These are phyloP conservation scores for Oxytorus armatus DNA, from an alignment of 2,888 invertebrate species.

Conservation along the genomic window DNA sequence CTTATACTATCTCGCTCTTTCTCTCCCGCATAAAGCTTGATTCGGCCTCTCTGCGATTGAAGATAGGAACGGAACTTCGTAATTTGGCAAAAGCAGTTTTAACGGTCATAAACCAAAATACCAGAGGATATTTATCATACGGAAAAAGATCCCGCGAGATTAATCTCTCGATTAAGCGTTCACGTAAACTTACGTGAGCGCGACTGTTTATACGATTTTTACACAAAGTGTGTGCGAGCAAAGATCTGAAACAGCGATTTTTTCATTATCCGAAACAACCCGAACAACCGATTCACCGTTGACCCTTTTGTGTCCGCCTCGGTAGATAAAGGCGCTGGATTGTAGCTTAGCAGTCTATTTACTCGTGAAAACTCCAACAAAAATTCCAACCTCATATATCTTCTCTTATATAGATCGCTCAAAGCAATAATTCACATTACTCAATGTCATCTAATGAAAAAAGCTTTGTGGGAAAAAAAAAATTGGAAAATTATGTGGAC, in stretches of 20 bases:
- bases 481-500: too few species aligned
- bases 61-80: constrained; percentile 29
- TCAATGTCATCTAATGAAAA: too few species aligned
- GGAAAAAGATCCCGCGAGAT: not conserved
- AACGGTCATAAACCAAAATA: constrained; percentile 18
- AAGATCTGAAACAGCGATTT: constrained; percentile 2
- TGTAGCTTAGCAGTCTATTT: too few species aligned
- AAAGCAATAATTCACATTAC: too few species aligned
- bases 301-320: not conserved
- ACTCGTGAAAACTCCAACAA: not conserved
- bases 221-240: not conserved
- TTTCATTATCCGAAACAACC: not conserved
- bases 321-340: not conserved
- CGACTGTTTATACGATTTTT: not conserved
- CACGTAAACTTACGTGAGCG: not conserved
- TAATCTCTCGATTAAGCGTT: not conserved
- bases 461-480: too few species aligned
- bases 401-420: too few species aligned
- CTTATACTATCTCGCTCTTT: not conserved
- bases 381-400: not conserved
- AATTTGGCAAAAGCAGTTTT: constrained; percentile 21
- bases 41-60: constrained; percentile 3
- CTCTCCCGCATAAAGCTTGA: too few species aligned
- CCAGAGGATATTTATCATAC: constrained; percentile 22
- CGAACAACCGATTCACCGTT: not conserved